phyloP scores from a whole-genome alignment of 2,113 vertebrate genomes.

The Ursus arctos region DNA sequence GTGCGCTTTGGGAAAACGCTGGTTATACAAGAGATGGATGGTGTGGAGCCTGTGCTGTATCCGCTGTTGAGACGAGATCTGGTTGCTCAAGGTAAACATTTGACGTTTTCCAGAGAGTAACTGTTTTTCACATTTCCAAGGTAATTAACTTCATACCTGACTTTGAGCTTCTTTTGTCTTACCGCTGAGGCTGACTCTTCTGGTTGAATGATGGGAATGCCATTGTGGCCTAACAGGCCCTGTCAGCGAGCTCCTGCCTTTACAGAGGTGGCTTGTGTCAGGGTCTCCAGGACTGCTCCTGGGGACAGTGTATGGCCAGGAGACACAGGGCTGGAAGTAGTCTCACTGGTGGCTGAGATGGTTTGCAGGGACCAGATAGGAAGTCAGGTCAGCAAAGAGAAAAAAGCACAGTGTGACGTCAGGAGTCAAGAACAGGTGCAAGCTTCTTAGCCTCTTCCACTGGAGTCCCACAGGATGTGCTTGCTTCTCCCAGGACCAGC shows the following conservation, averaged over 20 bases:
- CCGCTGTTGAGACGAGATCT: conserved; percentile 96
- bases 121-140: background rate
- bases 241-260: background rate
- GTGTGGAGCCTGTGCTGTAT: conserved; percentile 97
- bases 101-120: background rate
- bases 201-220: background rate
- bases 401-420: background rate
- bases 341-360: background rate
- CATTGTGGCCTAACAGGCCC: background rate
- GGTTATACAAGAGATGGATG: conserved; percentile 98
- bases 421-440: background rate
- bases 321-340: background rate
- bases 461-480: background rate
- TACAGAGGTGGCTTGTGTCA: background rate
- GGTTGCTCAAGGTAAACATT: conserved; percentile 93
- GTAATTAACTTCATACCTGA: background rate
- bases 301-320: background rate
- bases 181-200: background rate
- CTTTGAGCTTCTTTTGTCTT: background rate
- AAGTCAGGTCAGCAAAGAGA: background rate
- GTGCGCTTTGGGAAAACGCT: conserved; percentile 99
- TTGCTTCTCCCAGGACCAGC: background rate
- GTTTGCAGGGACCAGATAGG: background rate
- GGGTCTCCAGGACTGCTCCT: background rate
- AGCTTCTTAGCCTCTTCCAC: background rate